Evolutionary conservation across 2,888 invertebrate genomes (phyloP).

Genomic region (Galeruca laticollis): DNA sequence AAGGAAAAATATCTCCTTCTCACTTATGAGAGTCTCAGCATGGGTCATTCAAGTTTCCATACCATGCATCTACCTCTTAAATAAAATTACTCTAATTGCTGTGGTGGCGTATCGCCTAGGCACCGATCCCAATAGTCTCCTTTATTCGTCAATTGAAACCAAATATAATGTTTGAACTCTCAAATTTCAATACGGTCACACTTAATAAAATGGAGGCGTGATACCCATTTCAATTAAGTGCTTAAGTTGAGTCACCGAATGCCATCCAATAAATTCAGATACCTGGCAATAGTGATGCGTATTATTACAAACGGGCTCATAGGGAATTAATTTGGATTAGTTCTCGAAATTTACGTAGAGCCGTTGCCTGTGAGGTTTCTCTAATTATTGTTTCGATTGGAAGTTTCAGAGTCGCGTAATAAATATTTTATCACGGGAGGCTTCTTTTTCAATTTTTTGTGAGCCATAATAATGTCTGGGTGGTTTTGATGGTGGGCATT

Average conservation of each 20-base stretch:
- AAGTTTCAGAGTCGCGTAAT: background rate
- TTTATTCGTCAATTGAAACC: no score
- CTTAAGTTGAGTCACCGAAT: background rate
- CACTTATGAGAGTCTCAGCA: no score
- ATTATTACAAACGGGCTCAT: constrained; percentile 17
- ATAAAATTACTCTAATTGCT: no score
- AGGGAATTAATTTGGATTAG: constrained; percentile 26
- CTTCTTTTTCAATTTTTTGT: background rate
- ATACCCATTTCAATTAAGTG: background rate
- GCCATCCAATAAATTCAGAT: background rate
- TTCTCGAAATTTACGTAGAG: constrained; percentile 21
- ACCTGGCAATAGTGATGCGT: constrained; percentile 12
- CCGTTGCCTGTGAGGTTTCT: constrained; percentile 13
- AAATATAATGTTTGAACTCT: no score
- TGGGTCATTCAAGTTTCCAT: no score
- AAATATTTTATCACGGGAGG: background rate
- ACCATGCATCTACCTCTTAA: no score
- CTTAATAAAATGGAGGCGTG: background rate
- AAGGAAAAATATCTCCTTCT: no score
- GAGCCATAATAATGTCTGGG: no score
- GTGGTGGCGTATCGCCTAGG: no score
- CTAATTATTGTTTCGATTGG: constrained; percentile 5
- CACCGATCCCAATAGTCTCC: no score
- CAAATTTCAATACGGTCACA: background rate
- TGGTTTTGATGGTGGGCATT: no score